Evolutionary conservation across 1,140 invertebrate species (phyloP).

Genomic region (Lineus longissimus): DNA sequence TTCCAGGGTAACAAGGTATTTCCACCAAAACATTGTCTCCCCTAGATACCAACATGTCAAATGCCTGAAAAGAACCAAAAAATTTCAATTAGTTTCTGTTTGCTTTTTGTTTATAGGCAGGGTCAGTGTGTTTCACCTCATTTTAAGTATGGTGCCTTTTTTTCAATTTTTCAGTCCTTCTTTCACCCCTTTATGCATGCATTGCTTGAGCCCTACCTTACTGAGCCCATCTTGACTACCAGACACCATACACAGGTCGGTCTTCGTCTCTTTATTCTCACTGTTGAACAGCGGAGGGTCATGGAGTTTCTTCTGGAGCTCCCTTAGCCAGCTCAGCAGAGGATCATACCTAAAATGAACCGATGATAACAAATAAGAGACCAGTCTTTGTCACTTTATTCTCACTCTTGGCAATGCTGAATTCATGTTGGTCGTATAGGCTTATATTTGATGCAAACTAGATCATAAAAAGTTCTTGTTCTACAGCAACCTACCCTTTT

Average conservation of each 20-base stretch:
- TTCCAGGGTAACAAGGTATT: conserved; percentile 68
- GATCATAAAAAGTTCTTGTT: too few species aligned
- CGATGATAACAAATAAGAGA: neutral
- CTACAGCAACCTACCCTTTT: conserved; percentile 64
- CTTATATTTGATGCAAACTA: too few species aligned
- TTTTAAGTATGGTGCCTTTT: too few species aligned
- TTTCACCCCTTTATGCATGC: too few species aligned
- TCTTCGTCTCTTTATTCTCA: conserved; percentile 48
- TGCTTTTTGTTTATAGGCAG: too few species aligned
- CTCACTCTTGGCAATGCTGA: too few species aligned
- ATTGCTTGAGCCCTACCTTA: too few species aligned
- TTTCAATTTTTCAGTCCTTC: too few species aligned
- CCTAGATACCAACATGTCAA: conserved; percentile 54
- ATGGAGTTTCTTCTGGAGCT: conserved; percentile 65
- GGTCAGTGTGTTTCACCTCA: too few species aligned
- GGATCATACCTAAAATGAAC: conserved; percentile 55
- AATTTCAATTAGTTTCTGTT: neutral
- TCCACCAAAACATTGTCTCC: conserved; percentile 69
- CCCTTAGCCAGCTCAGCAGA: conserved; percentile 62
- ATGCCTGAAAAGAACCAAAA: conserved; percentile 22
- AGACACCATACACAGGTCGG: conserved; percentile 62
- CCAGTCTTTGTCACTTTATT: too few species aligned
- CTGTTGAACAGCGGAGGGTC: conserved; percentile 63
- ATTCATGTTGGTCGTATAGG: too few species aligned
- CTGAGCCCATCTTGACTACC: conserved; percentile 75